Evolutionary conservation across 2,113 vertebrate genomes (phyloP), one percentile per base, ranked within the genome.

Genomic region (Otolemur garnettii): DNA sequence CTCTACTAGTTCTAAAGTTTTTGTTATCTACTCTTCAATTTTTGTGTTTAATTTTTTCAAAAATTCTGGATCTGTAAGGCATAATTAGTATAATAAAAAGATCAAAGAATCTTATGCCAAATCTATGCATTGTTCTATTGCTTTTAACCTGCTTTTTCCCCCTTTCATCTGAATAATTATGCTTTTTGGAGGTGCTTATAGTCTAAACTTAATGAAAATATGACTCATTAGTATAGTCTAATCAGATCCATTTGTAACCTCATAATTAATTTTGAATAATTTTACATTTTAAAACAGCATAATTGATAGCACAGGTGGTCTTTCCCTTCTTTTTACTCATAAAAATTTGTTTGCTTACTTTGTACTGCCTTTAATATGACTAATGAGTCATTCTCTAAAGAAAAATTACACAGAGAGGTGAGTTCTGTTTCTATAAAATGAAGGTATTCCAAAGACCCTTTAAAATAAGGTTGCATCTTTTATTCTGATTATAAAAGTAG

Each of bases 261-360:
- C 45, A 6, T 81, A 88, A 88, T 64, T 96, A 66, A 57, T 88
- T 96, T 69, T 91, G n/a, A 89, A 93, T 85, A 90, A 88, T 75
- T 79, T 87, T 26, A 83, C 50, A 69, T 62, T 89, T 96, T 89
- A 77, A 89, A 91, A 64, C 38, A 75, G 12, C 14, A 59, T 95
- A 60, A 88, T 86, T 82, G 21, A 33, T 81, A 86, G 28, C 35
- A 84, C 28, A 80, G 24, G 64, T 33, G n/a, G 5, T 10, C 62
- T 50, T 8, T 90, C 26, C 17, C 21, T 26, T 91, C 21, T 14
- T 85, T 62, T 26, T 53, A 91, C 35, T 75, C 64, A 80, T 85
- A 60, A 86, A 88, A 2, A 50, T 50, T 42, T 80, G 6, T 77
- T 66, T 57, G 17, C 13, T 89, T 87, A 53, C 19, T 87, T 94